Evolutionary conservation across 2,113 vertebrate genomes (phyloP), one percentile per base, ranked within the genome.

Genomic region (Mesoclemmys tuberculata): DNA sequence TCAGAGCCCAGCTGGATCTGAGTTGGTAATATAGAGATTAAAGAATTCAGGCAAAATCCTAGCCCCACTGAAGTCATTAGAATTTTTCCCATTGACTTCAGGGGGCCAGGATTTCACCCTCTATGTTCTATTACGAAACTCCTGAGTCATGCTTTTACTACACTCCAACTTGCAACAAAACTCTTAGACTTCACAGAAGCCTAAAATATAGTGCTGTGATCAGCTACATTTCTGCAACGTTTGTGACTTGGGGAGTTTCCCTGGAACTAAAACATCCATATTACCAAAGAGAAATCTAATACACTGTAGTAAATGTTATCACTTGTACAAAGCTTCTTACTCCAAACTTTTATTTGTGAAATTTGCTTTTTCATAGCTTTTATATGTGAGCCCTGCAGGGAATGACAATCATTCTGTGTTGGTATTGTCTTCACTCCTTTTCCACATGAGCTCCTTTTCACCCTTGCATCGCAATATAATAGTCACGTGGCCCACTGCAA

Each of bases 51-150:
- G 5, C 9, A 74, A 80, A 12, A 19, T 90, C 88, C 88, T 77
- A 58, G 26, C 44, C 8, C 49, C 61, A 85, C 1, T 56, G 8
- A 46, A 87, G 14, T 46, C 64, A 88, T 55, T 26, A 16, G 3
- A 6, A 24, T 4, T 46, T 56, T 54, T 0, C 0, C 29, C 78
- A 83, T 4, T 61, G 38, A 5, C 6, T 35, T 14, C 64, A 31
- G 68, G 29, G 16, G 86, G 21, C 1, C 74, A n/a, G 61, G 31
- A 44, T 0, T 0, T 75, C 71, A 75, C n/a, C 10, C 3, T 75
- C 22, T 44, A 24, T 75, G 71, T 41, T 41, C 21, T 75, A 22
- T 26, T 41, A 75, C 10, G 4, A 11, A 41, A 35, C 2, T 22
- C 16, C 35, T 31, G 21, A 90, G 6, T 0, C 2, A 16, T 48